Evolutionary conservation across 1,140 invertebrate genomes (phyloP).

Genomic region (Capitella teleta): DNA sequence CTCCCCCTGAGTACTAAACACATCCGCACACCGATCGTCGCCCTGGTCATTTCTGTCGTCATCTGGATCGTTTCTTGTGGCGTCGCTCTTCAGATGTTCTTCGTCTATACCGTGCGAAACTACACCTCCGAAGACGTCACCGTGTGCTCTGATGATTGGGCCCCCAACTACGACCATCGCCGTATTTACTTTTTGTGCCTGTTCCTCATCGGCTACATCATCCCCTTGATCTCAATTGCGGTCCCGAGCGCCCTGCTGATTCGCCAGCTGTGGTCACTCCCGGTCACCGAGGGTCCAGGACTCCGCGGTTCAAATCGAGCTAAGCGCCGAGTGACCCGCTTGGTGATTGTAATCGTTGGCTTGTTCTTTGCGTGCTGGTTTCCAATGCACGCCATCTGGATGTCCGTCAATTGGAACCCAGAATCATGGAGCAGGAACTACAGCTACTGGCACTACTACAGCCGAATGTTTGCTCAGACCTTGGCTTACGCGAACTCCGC

Average conservation of each 20-base stretch:
- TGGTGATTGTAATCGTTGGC: constrained; percentile 82
- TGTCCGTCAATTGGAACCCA: constrained; percentile 31
- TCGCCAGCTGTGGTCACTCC: constrained; percentile 63
- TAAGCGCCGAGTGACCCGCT: constrained; percentile 73
- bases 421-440: constrained; percentile 10
- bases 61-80: constrained; percentile 15
- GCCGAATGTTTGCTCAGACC: constrained; percentile 71
- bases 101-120: constrained; percentile 13
- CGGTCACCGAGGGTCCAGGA: constrained; percentile 1
- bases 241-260: constrained; percentile 79
- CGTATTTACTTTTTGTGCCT: constrained; percentile 14
- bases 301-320: constrained; percentile 44
- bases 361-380: constrained; percentile 88
- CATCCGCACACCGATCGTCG: constrained; percentile 11
- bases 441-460: constrained; percentile 47
- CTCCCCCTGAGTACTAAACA: constrained; percentile 14
- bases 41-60: constrained; percentile 8
- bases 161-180: background rate
- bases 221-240: constrained; percentile 73
- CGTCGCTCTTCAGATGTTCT: constrained; percentile 9
- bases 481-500: constrained; percentile 85
- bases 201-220: constrained; percentile 49
- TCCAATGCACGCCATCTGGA: constrained; percentile 60
- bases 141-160: constrained; percentile 17
- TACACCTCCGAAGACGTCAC: constrained; percentile 1